Conservation (phyloP, 2,797 vertebrate species). For the Acanthurus lineatus region DNA sequence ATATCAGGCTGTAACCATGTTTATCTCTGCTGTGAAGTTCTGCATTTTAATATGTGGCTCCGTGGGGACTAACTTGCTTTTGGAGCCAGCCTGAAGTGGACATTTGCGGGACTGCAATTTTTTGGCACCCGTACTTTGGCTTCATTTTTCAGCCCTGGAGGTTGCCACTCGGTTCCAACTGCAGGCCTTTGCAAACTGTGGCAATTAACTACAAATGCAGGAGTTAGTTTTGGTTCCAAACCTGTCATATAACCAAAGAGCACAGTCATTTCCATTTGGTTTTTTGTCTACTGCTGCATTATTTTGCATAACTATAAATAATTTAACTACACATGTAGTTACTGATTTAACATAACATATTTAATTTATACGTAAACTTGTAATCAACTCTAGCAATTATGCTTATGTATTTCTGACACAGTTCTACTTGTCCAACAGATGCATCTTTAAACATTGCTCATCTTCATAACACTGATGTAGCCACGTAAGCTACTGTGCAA, state of each 20-base stretch:
- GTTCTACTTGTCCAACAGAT: not conserved
- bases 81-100: too few species aligned
- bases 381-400: not conserved
- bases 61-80: too few species aligned
- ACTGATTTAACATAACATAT: not conserved
- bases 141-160: too few species aligned
- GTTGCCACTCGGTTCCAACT: too few species aligned
- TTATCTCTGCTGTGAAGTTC: too few species aligned
- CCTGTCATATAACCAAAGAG: not conserved
- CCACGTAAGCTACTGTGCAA: not conserved
- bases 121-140: too few species aligned
- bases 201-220: not conserved
- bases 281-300: not conserved
- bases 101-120: too few species aligned
- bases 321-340: too few species aligned
- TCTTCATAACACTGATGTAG: not conserved
- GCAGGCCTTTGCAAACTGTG: too few species aligned
- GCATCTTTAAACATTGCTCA: not conserved
- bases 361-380: not conserved
- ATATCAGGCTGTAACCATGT: too few species aligned
- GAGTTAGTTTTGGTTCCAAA: too few species aligned
- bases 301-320: not conserved
- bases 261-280: not conserved
- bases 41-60: too few species aligned
- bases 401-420: not conserved